Base-by-base conservation (phyloP, 2,797 vertebrate species). In the Cyclura pinguis region DNA sequence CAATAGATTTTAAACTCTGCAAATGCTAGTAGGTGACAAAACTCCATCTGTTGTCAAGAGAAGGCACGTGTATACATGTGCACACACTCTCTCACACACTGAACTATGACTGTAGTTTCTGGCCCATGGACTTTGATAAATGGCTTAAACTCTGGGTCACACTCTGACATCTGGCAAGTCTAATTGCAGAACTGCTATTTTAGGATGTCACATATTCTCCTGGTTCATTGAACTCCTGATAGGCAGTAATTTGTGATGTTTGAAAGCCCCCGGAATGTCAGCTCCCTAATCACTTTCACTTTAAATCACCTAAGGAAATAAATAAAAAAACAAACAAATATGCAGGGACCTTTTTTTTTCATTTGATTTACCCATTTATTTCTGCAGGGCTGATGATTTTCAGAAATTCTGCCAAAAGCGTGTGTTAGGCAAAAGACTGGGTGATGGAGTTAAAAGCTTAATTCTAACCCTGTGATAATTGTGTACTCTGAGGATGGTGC, bases 111-210 rank as follows among this genome's bases (percentile, higher is more conserved):
- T 72, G 67, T 57, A 57, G 18, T 86, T 42, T 42, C 42, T 42
- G 42, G 42, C 42, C 42, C 42, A 42, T 42, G 3, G 42, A 42
- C 42, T 42, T 42, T 42, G 42, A 42, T 42, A 42, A 42, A 42
- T 42, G 42, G 42, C 42, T 42, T 42, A 42, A 42, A 42, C 86
- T 86, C 67, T 80, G 52, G 84, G 84, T 80, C 35, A 35, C 55
- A 80, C 84, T 90, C 35, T 90, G 89, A 86, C 89, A 90, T 86
- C 89, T 86, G 84, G 89, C 64, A 90, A 86, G 84, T 42, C 78
- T 86, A 90, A 86, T 73, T 86, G 84, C 64, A 59, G 89, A 73
- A 90, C 64, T 73, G 84, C 77, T 90, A 81, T 90, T 90, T 90
- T 80, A 86, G 52, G 83, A 90, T 90, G 76, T 85, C 88, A 90